phyloP scores from a whole-genome alignment of 2,888 invertebrate species.

The Catocala nupta region DNA sequence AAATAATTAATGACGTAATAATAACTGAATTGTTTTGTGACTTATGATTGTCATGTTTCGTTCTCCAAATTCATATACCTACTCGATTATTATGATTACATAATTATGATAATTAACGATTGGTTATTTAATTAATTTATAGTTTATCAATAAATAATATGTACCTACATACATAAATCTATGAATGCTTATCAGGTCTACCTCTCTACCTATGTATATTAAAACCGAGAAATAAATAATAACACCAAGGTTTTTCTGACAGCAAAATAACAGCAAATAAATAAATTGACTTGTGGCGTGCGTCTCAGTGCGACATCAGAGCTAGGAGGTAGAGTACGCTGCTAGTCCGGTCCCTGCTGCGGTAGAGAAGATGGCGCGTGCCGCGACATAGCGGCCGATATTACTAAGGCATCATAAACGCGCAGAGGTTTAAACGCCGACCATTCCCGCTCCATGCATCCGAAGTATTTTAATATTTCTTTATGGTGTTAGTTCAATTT shows the following conservation, averaged over 20 bases:
- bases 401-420: conserved; percentile 71
- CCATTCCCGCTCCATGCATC: conserved; percentile 45
- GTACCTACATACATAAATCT: background rate
- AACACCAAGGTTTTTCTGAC: conserved; percentile 6
- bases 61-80: no score
- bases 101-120: conserved; percentile 6
- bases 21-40: conserved; percentile 1
- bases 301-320: conserved; percentile 8
- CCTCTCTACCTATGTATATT: background rate
- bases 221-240: background rate
- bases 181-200: no score
- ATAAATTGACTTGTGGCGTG: background rate
- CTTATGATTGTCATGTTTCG: no score
- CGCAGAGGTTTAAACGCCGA: conserved; percentile 39
- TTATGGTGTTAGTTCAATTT: conserved; percentile 19
- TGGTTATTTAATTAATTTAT: background rate
- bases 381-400: conserved; percentile 79
- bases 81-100: no score
- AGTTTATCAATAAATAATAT: no score
- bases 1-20: conserved; percentile 46
- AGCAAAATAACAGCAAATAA: background rate
- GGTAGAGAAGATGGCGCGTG: conserved; percentile 81
- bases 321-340: conserved; percentile 26
- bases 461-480: conserved; percentile 39
- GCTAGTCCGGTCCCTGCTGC: conserved; percentile 40